phyloP scores from a whole-genome alignment of 2,888 invertebrate genomes.

The Spialia ferax region DNA sequence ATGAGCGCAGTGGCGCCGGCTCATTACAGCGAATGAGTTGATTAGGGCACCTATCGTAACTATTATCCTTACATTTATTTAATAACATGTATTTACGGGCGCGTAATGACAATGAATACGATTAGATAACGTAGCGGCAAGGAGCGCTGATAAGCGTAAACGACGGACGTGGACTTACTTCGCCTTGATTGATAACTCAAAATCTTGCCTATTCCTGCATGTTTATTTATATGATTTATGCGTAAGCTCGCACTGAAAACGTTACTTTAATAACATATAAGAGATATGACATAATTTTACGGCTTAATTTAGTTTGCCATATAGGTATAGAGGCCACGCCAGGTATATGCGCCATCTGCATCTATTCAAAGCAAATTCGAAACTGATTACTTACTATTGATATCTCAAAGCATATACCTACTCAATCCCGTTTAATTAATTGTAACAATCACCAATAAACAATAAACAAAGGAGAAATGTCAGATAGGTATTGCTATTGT shows the following conservation, averaged over 20 bases:
- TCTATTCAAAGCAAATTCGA: not conserved
- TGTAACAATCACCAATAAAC: not conserved
- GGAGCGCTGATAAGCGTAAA: conserved; percentile 40
- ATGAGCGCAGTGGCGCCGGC: conserved; percentile 11
- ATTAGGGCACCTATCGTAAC: conserved; percentile 35
- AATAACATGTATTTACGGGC: conserved; percentile 45
- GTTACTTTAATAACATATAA: not conserved
- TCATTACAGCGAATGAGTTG: conserved; percentile 37
- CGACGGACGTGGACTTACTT: conserved; percentile 8
- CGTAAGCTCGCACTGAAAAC: not conserved
- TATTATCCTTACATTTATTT: conserved; percentile 44
- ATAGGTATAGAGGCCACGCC: no score
- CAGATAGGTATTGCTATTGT: not conserved
- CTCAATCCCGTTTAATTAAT: not conserved
- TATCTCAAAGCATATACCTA: not conserved
- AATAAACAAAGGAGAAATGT: not conserved
- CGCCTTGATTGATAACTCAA: conserved; percentile 21
- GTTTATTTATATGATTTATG: not conserved
- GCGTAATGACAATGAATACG: conserved; percentile 40
- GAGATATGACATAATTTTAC: not conserved
- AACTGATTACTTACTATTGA: not conserved
- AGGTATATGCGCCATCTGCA: not conserved
- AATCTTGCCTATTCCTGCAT: not conserved
- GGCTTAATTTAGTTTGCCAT: not conserved
- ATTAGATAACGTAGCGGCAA: conserved; percentile 46